Conservation (phyloP, 2,113 vertebrate species). For the Myiozetetes cayanensis region DNA sequence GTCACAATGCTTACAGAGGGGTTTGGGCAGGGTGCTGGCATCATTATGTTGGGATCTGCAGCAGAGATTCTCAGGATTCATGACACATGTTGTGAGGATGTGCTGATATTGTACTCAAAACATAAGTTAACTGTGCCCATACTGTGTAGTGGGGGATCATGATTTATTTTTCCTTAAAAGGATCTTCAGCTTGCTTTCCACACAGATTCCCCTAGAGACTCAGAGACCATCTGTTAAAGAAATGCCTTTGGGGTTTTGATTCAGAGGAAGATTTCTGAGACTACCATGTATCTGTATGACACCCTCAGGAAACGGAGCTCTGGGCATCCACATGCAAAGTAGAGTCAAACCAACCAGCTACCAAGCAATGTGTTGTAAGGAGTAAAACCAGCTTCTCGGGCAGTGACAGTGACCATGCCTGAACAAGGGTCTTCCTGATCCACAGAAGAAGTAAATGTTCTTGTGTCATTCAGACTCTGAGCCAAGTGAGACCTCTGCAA, state of each 20-base stretch:
- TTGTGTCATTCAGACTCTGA: background rate
- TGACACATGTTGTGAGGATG: background rate
- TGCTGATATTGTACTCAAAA: background rate
- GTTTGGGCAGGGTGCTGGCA: background rate
- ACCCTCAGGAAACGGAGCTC: background rate
- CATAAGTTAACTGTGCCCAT: background rate
- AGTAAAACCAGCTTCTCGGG: background rate
- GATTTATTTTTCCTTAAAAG: background rate
- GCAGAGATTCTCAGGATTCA: background rate
- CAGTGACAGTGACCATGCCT: background rate
- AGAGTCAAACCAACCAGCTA: background rate
- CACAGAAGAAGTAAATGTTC: background rate
- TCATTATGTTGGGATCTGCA: background rate
- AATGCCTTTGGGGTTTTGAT: background rate
- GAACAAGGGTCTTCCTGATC: background rate
- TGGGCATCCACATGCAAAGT: background rate
- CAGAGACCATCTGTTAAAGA: background rate
- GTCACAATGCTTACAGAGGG: fast-evolving
- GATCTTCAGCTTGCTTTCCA: background rate
- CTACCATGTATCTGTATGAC: background rate
- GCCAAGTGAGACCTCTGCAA: background rate
- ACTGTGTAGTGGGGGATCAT: too few species aligned
- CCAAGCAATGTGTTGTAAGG: background rate
- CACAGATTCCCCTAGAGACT: background rate
- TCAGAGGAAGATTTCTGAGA: background rate